phyloP scores from a whole-genome alignment of 2,113 vertebrate genomes.

The Ranitomeya imitator region DNA sequence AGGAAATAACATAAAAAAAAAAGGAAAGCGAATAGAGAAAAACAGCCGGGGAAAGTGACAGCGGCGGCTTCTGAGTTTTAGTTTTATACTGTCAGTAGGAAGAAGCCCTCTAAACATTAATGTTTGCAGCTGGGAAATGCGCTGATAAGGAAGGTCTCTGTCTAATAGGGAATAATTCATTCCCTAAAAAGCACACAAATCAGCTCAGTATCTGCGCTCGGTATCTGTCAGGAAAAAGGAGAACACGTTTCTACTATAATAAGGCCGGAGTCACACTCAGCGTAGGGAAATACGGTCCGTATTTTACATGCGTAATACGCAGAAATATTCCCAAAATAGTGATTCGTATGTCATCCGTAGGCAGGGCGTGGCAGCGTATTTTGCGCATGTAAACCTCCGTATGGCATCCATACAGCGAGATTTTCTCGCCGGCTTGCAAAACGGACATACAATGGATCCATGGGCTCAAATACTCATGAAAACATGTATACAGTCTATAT shows the following conservation, averaged over 20 bases:
- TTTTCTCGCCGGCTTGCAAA: too few relatives aligned
- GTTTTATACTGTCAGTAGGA: conserved; percentile 21
- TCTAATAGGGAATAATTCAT: conserved; percentile 11
- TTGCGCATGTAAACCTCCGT: too few relatives aligned
- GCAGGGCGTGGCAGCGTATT: too few relatives aligned
- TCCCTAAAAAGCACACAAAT: conserved; percentile 23
- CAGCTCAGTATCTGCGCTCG: neutral
- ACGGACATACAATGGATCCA: too few relatives aligned
- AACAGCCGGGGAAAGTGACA: conserved; percentile 18
- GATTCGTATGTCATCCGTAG: too few relatives aligned
- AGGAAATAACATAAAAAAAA: conserved; percentile 32
- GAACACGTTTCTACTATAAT: neutral
- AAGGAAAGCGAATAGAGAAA: conserved; percentile 6
- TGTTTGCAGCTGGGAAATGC: conserved; percentile 30
- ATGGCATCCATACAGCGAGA: too few relatives aligned
- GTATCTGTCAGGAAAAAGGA: conserved; percentile 55
- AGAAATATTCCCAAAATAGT: too few relatives aligned
- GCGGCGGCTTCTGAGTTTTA: conserved; percentile 5
- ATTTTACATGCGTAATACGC: too few relatives aligned
- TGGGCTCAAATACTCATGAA: too few relatives aligned
- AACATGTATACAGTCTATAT: too few relatives aligned
- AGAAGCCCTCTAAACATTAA: neutral
- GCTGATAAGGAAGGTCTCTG: conserved; percentile 21
- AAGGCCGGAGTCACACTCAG: too few relatives aligned
- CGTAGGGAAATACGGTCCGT: too few relatives aligned